Percentiles rank a stretch among this genome's conserved stretches.
Evolutionary conservation across 2,797 vertebrate species (phyloP).

Genomic region (Brachyalestes nurse): DNA sequence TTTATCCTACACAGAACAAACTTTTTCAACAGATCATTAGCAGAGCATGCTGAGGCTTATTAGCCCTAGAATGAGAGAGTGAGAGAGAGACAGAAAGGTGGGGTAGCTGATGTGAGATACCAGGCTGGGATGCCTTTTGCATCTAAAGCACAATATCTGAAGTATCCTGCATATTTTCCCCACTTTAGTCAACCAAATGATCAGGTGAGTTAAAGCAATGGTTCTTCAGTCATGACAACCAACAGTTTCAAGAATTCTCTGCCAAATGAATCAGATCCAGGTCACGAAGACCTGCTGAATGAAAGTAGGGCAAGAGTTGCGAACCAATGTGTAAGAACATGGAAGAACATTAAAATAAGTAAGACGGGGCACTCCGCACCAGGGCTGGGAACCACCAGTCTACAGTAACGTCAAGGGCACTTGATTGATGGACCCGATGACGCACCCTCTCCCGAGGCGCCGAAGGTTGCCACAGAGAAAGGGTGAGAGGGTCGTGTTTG

Average conservation of each 20-base stretch:
- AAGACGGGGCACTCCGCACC: not conserved
- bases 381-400: slow-evolving; percentile 16
- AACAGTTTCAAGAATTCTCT: not conserved
- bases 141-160: not conserved
- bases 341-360: not conserved
- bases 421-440: slow-evolving; percentile 51
- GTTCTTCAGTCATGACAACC: too few species aligned
- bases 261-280: not conserved
- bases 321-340: not conserved
- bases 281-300: not conserved
- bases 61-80: slow-evolving; percentile 50
- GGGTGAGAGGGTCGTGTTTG: slow-evolving; percentile 30
- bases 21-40: slow-evolving; percentile 59
- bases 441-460: slow-evolving; percentile 41
- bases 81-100: slow-evolving; percentile 40
- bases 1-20: slow-evolving; percentile 43
- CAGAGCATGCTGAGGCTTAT: slow-evolving; percentile 56
- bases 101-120: slow-evolving; percentile 35
- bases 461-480: slow-evolving; percentile 44
- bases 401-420: slow-evolving; percentile 39
- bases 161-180: not conserved
- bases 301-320: not conserved
- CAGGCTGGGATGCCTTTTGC: slow-evolving; percentile 35
- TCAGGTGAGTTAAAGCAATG: not conserved
- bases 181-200: not conserved